phyloP scores from a whole-genome alignment of 1,140 invertebrate species.

The Cherax quadricarinatus region DNA sequence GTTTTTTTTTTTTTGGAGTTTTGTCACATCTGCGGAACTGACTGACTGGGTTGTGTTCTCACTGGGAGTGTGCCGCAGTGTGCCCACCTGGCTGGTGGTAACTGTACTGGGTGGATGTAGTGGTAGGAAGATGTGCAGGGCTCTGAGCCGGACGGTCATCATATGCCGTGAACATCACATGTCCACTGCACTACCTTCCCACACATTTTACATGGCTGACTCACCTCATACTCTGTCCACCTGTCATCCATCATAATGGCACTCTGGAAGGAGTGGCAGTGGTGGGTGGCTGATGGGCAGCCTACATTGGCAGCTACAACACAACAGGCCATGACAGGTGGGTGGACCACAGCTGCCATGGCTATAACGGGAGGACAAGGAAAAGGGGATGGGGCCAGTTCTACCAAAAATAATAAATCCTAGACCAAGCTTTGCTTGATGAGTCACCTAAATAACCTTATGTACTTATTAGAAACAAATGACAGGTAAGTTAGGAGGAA shows the following conservation, averaged over 20 bases:
- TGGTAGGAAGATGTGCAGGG: slow-evolving; percentile 34
- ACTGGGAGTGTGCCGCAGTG: slow-evolving; percentile 35
- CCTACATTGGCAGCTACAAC: slow-evolving; percentile 61
- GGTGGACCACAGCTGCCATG: slow-evolving; percentile 49
- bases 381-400: slow-evolving; percentile 37
- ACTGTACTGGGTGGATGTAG: slow-evolving; percentile 17
- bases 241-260: slow-evolving; percentile 22
- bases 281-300: slow-evolving; percentile 31
- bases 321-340: slow-evolving; percentile 45
- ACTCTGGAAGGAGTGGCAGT: slow-evolving; percentile 27
- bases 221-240: slow-evolving; percentile 45
- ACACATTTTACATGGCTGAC: slow-evolving; percentile 32
- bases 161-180: slow-evolving; percentile 66
- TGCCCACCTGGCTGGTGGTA: slow-evolving; percentile 49
- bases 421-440: slow-evolving; percentile 71
- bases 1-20: slow-evolving; percentile 52
- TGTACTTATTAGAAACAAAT: slow-evolving; percentile 70
- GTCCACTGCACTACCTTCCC: slow-evolving; percentile 47
- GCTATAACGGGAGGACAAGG: background rate
- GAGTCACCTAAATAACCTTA: slow-evolving; percentile 71
- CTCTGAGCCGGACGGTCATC: slow-evolving; percentile 64
- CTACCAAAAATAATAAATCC: slow-evolving; percentile 71
- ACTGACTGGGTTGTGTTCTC: slow-evolving; percentile 57
- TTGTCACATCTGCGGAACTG: slow-evolving; percentile 64
- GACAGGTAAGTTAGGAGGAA: slow-evolving; percentile 63